Evolutionary conservation across 2,797 vertebrate species (phyloP).

Genomic region (Typhlichthys subterraneus): DNA sequence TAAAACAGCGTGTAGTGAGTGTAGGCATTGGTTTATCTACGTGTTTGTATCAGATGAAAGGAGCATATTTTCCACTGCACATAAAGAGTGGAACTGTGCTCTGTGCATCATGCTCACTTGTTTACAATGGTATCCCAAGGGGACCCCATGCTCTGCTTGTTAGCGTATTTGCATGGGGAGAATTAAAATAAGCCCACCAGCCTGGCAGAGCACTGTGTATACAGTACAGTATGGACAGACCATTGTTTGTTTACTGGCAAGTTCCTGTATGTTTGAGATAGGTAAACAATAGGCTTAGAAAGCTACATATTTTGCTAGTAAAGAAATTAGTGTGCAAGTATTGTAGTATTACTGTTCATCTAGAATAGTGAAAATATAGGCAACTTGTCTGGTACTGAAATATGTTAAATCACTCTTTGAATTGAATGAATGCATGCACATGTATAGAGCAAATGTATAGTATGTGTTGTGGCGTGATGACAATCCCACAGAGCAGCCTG

Average conservation of each 20-base stretch:
- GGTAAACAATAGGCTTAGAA: slow-evolving; percentile 41
- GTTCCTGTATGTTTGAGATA: slow-evolving; percentile 40
- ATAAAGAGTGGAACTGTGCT: slow-evolving; percentile 73
- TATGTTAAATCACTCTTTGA: no score
- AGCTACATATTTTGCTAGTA: neutral
- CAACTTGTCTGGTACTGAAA: no score
- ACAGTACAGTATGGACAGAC: no score
- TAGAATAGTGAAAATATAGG: no score
- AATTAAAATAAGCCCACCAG: slow-evolving; percentile 73
- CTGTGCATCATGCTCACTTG: slow-evolving; percentile 70
- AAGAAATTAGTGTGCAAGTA: no score
- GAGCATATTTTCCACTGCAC: slow-evolving; percentile 68
- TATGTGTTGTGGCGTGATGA: no score
- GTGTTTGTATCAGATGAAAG: slow-evolving; percentile 82
- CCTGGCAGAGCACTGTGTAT: slow-evolving; percentile 61
- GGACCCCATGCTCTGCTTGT: slow-evolving; percentile 68
- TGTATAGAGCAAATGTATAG: no score
- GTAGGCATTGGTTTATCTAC: slow-evolving; percentile 70
- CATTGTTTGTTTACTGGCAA: slow-evolving; percentile 33
- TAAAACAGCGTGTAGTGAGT: slow-evolving; percentile 56
- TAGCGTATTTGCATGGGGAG: slow-evolving; percentile 69
- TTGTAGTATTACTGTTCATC: no score
- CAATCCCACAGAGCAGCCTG: no score
- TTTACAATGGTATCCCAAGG: slow-evolving; percentile 73
- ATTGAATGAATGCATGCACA: no score